Evolutionary conservation across 2,888 invertebrate species (phyloP), one percentile per base, ranked within the genome.

Genomic region (Alsophila aescularia): DNA sequence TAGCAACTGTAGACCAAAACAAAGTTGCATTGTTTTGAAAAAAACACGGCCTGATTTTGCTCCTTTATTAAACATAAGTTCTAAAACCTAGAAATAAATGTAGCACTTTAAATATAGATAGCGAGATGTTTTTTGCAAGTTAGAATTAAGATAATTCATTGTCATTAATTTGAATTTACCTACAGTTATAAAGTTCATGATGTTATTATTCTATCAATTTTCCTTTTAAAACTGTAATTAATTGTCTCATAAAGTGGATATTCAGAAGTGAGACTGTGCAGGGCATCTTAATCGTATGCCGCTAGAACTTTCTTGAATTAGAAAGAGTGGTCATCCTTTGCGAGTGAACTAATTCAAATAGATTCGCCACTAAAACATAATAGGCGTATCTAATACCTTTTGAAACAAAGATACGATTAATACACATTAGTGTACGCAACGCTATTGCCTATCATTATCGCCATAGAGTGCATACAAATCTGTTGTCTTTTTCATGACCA

Each of bases 21-120:
- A 53, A 5, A n/a, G 42, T 7, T 13, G 16, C 15, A 49, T 15
- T 37, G 18, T 9, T 47, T 51, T 51, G 21, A 14, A 29, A 27
- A 29, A 27, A 43, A 51, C 31, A 43, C n/a, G 8, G 18, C 37
- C 31, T 18, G 9, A 14, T 44, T 31, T 13, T 42, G 0, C 13
- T 7, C n/a, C 18, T 32, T 18, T 3, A 16, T 9, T 10, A 31
- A 8, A 42, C 31, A 4, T 18, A 12, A 18, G 10, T 29, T n/a
- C n/a, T 10, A 29, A n/a, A 29, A 8, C 2, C n/a, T 29, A 24
- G n/a, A n/a, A 29, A 10, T 29, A 29, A 10, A 10, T 29, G 10
- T 29, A 29, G 29, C 5, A n/a, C 15, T n/a, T 16, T 36, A 5
- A 36, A 15, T 15, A 36, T 36, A n/a, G n/a, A 16, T 16, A 1